phyloP scores from a whole-genome alignment of 2,113 vertebrate genomes.

The Chloebia gouldiae region DNA sequence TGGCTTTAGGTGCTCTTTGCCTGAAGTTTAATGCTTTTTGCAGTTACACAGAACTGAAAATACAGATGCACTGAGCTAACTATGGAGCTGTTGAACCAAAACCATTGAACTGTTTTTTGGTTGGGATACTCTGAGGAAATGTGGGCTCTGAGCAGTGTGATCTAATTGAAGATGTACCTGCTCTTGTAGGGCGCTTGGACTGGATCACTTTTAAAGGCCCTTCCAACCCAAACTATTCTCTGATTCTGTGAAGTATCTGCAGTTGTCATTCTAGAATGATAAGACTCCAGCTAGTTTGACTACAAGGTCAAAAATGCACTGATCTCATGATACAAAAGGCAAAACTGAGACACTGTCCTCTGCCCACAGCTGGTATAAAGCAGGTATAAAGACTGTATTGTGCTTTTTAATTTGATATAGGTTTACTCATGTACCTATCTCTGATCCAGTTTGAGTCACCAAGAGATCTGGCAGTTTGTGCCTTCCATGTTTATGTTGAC shows the following conservation, averaged over 20 bases:
- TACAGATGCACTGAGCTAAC: background rate
- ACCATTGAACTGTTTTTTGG: background rate
- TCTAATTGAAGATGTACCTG: background rate
- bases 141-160: background rate
- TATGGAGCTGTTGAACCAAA: background rate
- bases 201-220: background rate
- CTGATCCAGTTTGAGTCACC: background rate
- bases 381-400: background rate
- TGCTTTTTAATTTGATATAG: background rate
- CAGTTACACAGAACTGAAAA: background rate
- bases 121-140: background rate
- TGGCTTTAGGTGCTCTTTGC: background rate
- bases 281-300: background rate
- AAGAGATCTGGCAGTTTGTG: background rate
- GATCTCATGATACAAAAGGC: rapidly evolving
- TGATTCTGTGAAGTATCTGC: background rate
- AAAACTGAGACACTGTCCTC: background rate
- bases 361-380: background rate
- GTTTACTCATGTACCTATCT: background rate
- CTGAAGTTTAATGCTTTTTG: background rate
- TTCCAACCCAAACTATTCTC: background rate
- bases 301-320: background rate
- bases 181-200: background rate
- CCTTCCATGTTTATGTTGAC: background rate
- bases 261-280: background rate